These are phyloP conservation scores for Tanytarsus gracilentus DNA, from an alignment of 2,888 invertebrate genomes.

Conservation along the genomic window DNA sequence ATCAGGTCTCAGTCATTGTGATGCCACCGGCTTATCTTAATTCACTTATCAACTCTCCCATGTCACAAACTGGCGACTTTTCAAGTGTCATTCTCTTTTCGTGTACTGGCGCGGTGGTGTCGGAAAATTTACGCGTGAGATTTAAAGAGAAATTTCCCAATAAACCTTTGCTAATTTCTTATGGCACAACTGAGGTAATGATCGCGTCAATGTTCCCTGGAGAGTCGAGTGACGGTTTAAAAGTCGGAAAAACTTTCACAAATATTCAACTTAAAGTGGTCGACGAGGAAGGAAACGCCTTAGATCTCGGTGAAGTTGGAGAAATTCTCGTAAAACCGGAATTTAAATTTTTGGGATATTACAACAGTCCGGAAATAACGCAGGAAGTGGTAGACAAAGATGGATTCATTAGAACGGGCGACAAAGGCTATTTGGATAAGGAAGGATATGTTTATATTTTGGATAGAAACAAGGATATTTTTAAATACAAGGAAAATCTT, in stretches of 20 bases:
- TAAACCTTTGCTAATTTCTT: slow-evolving; percentile 11
- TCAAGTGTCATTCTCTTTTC: slow-evolving; percentile 19
- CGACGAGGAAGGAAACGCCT: slow-evolving; percentile 10
- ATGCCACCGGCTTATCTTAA: slow-evolving; percentile 8
- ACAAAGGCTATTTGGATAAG: slow-evolving; percentile 18
- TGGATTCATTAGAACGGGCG: slow-evolving; percentile 22
- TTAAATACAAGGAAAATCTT: slow-evolving; percentile 14
- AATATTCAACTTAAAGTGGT: slow-evolving; percentile 19
- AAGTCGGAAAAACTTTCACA: slow-evolving; percentile 23
- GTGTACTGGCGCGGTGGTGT: not conserved
- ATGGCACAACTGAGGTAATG: slow-evolving; percentile 7
- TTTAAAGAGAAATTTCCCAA: slow-evolving; percentile 14
- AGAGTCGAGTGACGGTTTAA: not conserved
- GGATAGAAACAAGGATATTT: slow-evolving; percentile 9
- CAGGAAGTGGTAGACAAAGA: slow-evolving; percentile 5
- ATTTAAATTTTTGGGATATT: slow-evolving; percentile 27
- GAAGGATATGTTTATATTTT: slow-evolving; percentile 15
- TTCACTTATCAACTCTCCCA: slow-evolving; percentile 1
- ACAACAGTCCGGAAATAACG: not conserved
- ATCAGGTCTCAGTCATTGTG: slow-evolving; percentile 1
- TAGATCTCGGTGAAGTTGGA: slow-evolving; percentile 18
- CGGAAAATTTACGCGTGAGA: slow-evolving; percentile 5
- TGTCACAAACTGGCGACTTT: not conserved
- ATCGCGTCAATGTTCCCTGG: slow-evolving; percentile 9
- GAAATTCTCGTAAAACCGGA: slow-evolving; percentile 19